Conservation (phyloP, 2,797 vertebrate genomes). For the Malacoraja senta region DNA sequence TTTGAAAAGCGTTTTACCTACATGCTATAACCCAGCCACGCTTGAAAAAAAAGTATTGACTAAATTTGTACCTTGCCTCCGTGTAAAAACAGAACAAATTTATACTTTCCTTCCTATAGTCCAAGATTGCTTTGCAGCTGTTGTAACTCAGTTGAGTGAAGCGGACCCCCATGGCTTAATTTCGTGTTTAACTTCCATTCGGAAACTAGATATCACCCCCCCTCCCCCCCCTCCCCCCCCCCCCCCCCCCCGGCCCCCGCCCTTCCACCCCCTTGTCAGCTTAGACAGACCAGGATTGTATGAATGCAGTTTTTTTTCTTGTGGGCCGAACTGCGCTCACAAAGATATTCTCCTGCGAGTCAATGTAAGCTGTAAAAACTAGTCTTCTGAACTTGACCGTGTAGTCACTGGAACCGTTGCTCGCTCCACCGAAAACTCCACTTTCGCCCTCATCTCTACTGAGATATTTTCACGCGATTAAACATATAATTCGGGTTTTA, state of each 20-base stretch:
- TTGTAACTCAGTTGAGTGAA: constrained; percentile 53
- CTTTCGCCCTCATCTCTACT: neutral
- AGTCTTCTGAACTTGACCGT: constrained; percentile 42
- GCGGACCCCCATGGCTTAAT: constrained; percentile 50
- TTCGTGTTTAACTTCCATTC: constrained; percentile 58
- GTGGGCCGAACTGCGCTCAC: neutral
- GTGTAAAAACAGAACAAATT: constrained; percentile 53
- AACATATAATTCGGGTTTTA: neutral
- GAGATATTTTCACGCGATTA: constrained; percentile 23
- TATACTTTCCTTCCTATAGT: constrained; percentile 50
- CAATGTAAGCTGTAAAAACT: neutral
- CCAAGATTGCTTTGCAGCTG: constrained; percentile 53
- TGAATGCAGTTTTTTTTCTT: neutral
- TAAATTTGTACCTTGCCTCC: constrained; percentile 61
- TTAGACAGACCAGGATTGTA: constrained; percentile 34
- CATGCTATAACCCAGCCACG: constrained; percentile 58
- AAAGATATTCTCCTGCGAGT: constrained; percentile 33
- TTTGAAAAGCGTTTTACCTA: constrained; percentile 62
- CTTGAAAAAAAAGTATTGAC: constrained; percentile 62
- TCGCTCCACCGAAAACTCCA: constrained; percentile 3
- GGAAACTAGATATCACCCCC: constrained; percentile 53
- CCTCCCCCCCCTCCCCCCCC: neutral
- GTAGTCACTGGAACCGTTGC: constrained; percentile 37
- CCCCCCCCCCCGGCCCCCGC: too few species aligned
- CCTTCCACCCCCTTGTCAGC: constrained; percentile 27